Conservation (phyloP, 1,140 invertebrate species). For the Drosophila ogumai region DNA sequence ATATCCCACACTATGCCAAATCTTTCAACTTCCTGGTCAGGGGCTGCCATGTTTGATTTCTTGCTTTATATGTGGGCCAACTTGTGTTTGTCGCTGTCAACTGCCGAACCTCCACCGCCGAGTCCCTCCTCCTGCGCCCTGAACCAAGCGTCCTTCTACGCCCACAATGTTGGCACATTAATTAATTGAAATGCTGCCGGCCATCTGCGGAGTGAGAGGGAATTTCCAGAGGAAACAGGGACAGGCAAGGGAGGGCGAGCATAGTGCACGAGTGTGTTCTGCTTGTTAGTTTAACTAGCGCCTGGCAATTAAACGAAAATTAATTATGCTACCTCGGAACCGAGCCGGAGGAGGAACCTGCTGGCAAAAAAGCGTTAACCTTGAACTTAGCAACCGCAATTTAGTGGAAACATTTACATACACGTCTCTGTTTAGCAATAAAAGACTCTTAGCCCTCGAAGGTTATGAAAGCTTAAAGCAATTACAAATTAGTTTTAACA, state of each 20-base stretch:
- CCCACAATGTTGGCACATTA: constrained; percentile 81
- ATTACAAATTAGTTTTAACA: background rate
- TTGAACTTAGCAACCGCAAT: constrained; percentile 64
- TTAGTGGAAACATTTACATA: constrained; percentile 28
- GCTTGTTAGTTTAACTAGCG: constrained; percentile 81
- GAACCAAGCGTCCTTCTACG: constrained; percentile 16
- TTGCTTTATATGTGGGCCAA: constrained; percentile 79
- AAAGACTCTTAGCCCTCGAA: constrained; percentile 6
- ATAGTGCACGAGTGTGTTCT: constrained; percentile 66
- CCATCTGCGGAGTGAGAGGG: constrained; percentile 23
- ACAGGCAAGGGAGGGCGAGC: background rate
- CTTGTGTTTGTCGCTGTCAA: constrained; percentile 73
- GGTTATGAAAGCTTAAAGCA: background rate
- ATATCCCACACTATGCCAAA: constrained; percentile 24
- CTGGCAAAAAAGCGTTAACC: constrained; percentile 56
- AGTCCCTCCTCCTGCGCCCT: background rate
- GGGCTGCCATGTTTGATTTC: constrained; percentile 80
- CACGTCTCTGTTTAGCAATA: background rate
- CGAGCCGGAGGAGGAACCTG: background rate
- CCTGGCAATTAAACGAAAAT: constrained; percentile 79
- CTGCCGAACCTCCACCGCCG: constrained; percentile 21
- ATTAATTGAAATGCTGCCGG: constrained; percentile 80
- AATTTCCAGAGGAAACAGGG: background rate
- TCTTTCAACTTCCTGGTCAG: constrained; percentile 46
- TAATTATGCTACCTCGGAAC: constrained; percentile 76